Base-by-base conservation (phyloP, 2,888 invertebrate species). In the Limenitis camilla region DNA sequence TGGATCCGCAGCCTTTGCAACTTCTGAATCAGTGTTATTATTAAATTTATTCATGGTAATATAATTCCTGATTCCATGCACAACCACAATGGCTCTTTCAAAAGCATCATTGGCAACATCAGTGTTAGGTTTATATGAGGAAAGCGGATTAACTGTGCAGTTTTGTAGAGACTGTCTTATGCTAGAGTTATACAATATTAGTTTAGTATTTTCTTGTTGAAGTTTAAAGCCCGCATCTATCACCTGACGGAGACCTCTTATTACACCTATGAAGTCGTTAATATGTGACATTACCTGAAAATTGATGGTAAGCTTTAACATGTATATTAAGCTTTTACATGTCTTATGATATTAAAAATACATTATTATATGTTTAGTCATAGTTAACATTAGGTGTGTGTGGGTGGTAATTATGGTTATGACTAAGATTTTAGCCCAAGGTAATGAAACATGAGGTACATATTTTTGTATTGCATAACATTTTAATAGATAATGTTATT, bases 171-270 rank as follows among this genome's bases (percentile, higher is more conserved):
- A 62, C 42, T 88, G 83, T 68, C 88, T 91, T 39, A 94, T 65
- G 72, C 91, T 93, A 11, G 94, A 94, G 75, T 93, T 93, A 73
- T 88, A 85, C 90, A 93, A 91, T 62, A 92, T 73, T 60, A 88
- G 78, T 71, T 86, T 90, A 51, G 90, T 70, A 57, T 88, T 79
- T 59, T 90, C 87, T 68, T 91, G 89, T 71, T 94, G 93, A 55
- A 92, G 76, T 70, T 90, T 91, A 27, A 90, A 68, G 45, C 91
- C 87, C 40, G 94, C 93, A 68, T 91, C 90, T 36, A 89, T 82
- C 47, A 96, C 91, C 43, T 90, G 82, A 66, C 93, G 91, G 52
- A 92, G 76, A 40, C 95, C 94, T 69, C 90, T 89, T 61, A 94
- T 68, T 56, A 95, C 83, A 40, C 90, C 91, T 64, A 92, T 74